Conservation (phyloP, 2,113 vertebrate genomes). For the Phoenicopterus ruber region DNA sequence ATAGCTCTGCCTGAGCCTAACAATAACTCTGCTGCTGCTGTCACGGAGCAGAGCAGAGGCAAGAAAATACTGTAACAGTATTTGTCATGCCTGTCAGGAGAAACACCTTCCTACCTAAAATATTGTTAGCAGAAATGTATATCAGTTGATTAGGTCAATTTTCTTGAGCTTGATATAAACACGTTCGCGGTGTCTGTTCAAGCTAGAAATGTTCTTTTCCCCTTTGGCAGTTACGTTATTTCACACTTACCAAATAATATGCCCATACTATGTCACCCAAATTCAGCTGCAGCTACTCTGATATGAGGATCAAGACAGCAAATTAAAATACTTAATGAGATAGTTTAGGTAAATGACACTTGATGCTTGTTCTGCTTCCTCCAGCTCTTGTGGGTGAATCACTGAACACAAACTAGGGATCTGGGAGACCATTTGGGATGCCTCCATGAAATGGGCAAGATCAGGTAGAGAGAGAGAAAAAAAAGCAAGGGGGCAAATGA, state of each 20-base stretch:
- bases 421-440: background rate
- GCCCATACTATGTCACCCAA: background rate
- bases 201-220: background rate
- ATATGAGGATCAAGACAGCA: background rate
- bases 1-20: conserved; percentile 19
- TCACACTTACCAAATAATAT: conserved; percentile 33
- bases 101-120: conserved; percentile 29
- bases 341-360: background rate
- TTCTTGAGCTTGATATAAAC: conserved; percentile 17
- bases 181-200: background rate
- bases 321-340: conserved; percentile 43
- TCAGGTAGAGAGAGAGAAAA: background rate
- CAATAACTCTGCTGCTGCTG: conserved; percentile 2
- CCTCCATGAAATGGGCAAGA: background rate
- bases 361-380: background rate
- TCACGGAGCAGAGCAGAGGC: background rate
- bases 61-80: conserved; percentile 18
- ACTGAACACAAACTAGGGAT: background rate
- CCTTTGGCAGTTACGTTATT: conserved; percentile 8
- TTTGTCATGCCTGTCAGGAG: conserved; percentile 41
- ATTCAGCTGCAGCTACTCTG: conserved; percentile 11
- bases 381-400: background rate
- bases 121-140: conserved; percentile 9
- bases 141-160: conserved; percentile 47
- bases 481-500: fast-evolving